Conservation (phyloP, 2,888 invertebrate species). For the Lasioglossum zephyrum region DNA sequence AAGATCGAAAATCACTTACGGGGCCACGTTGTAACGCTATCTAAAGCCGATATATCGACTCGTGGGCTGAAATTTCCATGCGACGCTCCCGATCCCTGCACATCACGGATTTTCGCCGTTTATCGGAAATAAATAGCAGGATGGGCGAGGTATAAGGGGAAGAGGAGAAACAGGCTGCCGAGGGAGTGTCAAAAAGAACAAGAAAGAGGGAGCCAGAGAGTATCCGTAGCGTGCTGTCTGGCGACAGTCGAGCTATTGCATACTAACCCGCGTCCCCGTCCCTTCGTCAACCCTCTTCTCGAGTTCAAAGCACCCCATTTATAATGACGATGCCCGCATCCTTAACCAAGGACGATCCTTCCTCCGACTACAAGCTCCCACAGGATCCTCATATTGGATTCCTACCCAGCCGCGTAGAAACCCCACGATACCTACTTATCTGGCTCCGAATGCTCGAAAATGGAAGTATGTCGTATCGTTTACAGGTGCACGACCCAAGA, state of each 20-base stretch:
- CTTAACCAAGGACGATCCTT: constrained; percentile 59
- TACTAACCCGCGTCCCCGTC: constrained; percentile 19
- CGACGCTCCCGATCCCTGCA: constrained; percentile 26
- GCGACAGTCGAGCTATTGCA: constrained; percentile 67
- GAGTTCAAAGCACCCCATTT: constrained; percentile 72
- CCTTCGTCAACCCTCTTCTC: constrained; percentile 3
- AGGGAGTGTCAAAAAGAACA: constrained; percentile 2
- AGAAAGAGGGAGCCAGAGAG: constrained; percentile 14
- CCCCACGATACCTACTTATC: constrained; percentile 53
- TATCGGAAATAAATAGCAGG: constrained; percentile 59
- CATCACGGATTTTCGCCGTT: constrained; percentile 48
- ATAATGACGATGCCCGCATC: constrained; percentile 68
- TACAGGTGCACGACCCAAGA: constrained; percentile 26
- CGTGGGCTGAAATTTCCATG: constrained; percentile 43
- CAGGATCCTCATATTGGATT: constrained; percentile 66
- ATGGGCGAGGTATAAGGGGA: not conserved
- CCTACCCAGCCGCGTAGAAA: constrained; percentile 51
- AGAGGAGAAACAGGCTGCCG: constrained; percentile 13
- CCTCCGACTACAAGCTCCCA: constrained; percentile 58
- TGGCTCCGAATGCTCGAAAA: constrained; percentile 50
- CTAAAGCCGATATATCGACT: constrained; percentile 30
- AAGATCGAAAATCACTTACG: constrained; percentile 14
- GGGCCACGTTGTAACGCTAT: not conserved
- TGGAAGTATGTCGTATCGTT: constrained; percentile 47
- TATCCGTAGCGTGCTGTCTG: constrained; percentile 58